Base-by-base conservation (phyloP, 2,113 vertebrate genomes). In the Calyptomena viridis region DNA sequence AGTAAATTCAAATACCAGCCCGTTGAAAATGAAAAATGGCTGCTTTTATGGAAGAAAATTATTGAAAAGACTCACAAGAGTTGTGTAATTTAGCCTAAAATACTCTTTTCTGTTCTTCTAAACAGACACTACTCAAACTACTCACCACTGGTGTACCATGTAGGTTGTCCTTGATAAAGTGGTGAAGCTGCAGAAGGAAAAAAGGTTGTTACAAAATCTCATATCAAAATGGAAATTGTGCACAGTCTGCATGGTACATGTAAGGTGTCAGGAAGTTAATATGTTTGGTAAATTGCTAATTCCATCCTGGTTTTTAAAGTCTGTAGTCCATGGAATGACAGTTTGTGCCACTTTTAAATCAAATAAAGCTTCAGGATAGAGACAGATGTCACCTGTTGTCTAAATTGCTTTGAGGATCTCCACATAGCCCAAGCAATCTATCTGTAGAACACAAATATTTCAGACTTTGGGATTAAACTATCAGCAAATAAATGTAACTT, bases 111-210 rank as follows among this genome's bases (percentile, higher is more conserved):
- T 87, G 31, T 67, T 84, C n/a, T 74, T 27, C 50, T 55, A 63
- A 49, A 53, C 40, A 93, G 67, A 37, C 18, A 16, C 8, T 44
- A 33, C 22, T 62, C 42, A 68, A 89, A 28, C 7, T 92, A 84
- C 97, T 97, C 67, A 97, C 97, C 97, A 52, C 95, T 94, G 9
- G 93, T 95, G 15, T 94, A 49, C 95, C 95, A 84, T 1, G 76
- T 25, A 30, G 95, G 93, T 3, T 0, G 3, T 23, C 21, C 4
- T 42, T 52, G 7, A 50, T n/a, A 27, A 1, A 13, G 0, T 11
- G 28, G 40, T 37, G 58, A 35, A 92, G 33, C 94, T 97, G 86
- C 25, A 64, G 40, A 62, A 56, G 72, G 19, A 81, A 69, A 86
- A 69, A 28, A 76, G 35, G 35, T 15, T 16, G 5, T 90, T 78